These are phyloP conservation scores for Melanitta fusca DNA, from an alignment of 2,797 vertebrate genomes.

Conservation along the genomic window DNA sequence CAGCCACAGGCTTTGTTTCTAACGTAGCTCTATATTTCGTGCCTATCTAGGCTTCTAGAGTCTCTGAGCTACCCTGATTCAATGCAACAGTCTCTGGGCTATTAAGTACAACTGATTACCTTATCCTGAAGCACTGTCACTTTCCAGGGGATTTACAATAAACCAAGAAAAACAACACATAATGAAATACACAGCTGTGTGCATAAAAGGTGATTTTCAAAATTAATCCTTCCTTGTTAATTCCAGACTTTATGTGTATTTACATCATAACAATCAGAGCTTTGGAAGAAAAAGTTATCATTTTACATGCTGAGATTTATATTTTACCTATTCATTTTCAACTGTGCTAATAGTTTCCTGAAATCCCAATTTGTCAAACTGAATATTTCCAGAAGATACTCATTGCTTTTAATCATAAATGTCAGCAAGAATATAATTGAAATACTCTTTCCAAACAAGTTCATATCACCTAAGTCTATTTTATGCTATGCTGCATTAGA, in stretches of 20 bases:
- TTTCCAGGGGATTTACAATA: constrained; percentile 33
- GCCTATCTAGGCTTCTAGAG: not conserved
- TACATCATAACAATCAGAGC: constrained; percentile 2
- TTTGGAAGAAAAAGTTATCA: constrained; percentile 13
- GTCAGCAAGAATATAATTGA: constrained; percentile 38
- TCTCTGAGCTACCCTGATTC: not conserved
- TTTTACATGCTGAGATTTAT: constrained; percentile 38
- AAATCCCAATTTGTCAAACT: constrained; percentile 24
- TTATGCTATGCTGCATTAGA: constrained; percentile 16
- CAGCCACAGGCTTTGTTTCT: not conserved
- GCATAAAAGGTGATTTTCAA: constrained; percentile 7
- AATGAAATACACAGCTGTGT: constrained; percentile 33
- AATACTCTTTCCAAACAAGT: not conserved
- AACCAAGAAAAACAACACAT: not conserved
- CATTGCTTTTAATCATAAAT: constrained; percentile 34
- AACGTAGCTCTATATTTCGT: not conserved
- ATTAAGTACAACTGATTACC: constrained; percentile 5
- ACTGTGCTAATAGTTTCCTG: not conserved
- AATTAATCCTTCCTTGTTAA: constrained; percentile 46
- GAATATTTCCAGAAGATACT: constrained; percentile 28
- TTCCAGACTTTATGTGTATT: not conserved
- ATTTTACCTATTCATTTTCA: constrained; percentile 52
- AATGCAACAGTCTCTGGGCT: not conserved
- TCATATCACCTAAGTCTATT: not conserved
- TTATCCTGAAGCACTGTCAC: not conserved